A percentile compares a stretch with the other conserved stretches of the same genome.
phyloP scores from a whole-genome alignment of 2,888 invertebrate species.

The Napeogenes inachia region DNA sequence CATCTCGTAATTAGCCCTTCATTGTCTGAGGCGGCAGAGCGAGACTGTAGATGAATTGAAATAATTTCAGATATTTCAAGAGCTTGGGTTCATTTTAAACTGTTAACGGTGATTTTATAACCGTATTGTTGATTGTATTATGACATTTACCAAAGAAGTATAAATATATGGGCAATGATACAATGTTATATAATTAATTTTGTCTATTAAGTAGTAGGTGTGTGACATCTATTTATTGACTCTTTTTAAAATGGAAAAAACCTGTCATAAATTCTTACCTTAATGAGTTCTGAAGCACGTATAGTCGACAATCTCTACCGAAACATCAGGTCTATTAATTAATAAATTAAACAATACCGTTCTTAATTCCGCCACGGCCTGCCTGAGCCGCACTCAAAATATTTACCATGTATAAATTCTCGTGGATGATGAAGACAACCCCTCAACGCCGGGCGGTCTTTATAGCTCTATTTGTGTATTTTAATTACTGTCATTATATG shows the following conservation, averaged over 20 bases:
- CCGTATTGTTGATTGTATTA: neutral
- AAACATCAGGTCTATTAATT: slow-evolving; percentile 71
- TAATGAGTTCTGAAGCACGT: slow-evolving; percentile 27
- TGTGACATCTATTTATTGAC: too few relatives aligned
- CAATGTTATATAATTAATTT: too few relatives aligned
- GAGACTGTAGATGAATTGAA: slow-evolving; percentile 40
- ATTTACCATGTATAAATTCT: slow-evolving; percentile 76
- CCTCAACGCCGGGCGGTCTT: slow-evolving; percentile 75
- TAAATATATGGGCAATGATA: too few relatives aligned
- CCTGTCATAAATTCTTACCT: neutral
- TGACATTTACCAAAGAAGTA: too few relatives aligned
- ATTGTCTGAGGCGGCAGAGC: slow-evolving; percentile 50
- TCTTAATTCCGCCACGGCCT: slow-evolving; percentile 62
- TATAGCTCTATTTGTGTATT: slow-evolving; percentile 84
- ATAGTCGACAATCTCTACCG: slow-evolving; percentile 48
- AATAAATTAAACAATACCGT: slow-evolving; percentile 74
- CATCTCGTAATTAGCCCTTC: slow-evolving; percentile 66
- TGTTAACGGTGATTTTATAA: slow-evolving; percentile 6
- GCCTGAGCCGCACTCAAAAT: slow-evolving; percentile 68
- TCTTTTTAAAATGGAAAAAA: too few relatives aligned
- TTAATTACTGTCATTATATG: slow-evolving; percentile 84
- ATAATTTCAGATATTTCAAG: slow-evolving; percentile 31
- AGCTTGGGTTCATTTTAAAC: slow-evolving; percentile 19
- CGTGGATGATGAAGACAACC: slow-evolving; percentile 75
- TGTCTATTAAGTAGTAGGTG: too few relatives aligned